Evolutionary conservation across 2,113 vertebrate species (phyloP).

Genomic region (zebrafish (Danio rerio)): DNA sequence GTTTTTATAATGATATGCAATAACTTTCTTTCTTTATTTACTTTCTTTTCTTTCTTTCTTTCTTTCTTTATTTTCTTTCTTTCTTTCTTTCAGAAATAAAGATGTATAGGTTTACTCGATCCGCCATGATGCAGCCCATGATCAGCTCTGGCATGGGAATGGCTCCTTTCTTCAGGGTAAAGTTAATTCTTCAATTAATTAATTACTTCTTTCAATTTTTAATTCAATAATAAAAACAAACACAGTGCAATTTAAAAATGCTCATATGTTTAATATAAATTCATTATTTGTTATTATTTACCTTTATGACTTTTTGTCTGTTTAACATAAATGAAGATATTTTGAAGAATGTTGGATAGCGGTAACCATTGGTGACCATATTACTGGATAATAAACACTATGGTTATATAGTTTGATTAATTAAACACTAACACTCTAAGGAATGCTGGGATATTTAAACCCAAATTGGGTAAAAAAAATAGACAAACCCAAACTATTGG

Average conservation of each 20-base stretch:
- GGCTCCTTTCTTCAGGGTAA: conserved; percentile 82
- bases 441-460: too few species aligned
- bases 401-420: too few species aligned
- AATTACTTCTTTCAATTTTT: too few species aligned
- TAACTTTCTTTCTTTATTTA: not conserved
- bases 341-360: too few species aligned
- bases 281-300: not conserved
- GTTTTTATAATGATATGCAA: not conserved
- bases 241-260: not conserved
- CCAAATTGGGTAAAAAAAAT: too few species aligned
- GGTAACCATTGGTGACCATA: too few species aligned
- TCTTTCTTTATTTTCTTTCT: not conserved
- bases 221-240: too few species aligned
- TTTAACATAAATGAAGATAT: too few species aligned
- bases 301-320: too few species aligned
- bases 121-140: conserved; percentile 77
- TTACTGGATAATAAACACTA: too few species aligned
- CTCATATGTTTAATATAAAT: not conserved
- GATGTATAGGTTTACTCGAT: conserved; percentile 78
- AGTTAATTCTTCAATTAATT: not conserved
- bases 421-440: too few species aligned
- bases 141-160: conserved; percentile 77
- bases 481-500: too few species aligned
- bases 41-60: not conserved
- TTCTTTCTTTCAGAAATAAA: conserved; percentile 66